These are phyloP conservation scores for Bombus ignitus DNA, from an alignment of 1,140 invertebrate species.

Conservation along the genomic window DNA sequence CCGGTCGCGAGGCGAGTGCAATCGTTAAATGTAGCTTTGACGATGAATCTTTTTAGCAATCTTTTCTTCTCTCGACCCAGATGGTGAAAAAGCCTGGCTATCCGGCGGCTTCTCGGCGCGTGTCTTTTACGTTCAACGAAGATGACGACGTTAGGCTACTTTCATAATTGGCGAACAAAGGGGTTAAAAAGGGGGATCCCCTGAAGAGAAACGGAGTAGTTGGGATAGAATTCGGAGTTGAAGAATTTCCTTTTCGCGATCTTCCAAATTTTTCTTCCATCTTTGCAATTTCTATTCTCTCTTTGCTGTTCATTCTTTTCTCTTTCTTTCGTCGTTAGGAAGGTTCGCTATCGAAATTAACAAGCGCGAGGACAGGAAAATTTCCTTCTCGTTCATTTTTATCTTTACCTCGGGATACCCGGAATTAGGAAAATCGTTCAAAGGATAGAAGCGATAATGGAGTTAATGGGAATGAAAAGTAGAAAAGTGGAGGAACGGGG, in stretches of 20 bases:
- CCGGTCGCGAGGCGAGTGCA: conserved; percentile 57
- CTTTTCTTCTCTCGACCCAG: conserved; percentile 78
- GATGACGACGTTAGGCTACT: conserved; percentile 76
- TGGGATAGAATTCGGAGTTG: neutral
- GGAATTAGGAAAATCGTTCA: conserved; percentile 30
- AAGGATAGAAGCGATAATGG: neutral
- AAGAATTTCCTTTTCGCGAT: conserved; percentile 13
- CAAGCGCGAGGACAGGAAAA: neutral
- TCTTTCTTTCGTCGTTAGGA: neutral
- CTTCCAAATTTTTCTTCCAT: neutral
- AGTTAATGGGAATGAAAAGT: neutral
- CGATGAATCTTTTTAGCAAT: conserved; percentile 81
- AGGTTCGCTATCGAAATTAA: neutral
- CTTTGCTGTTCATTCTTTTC: accelerated
- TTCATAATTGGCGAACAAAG: conserved; percentile 65
- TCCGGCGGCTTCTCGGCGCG: conserved; percentile 73
- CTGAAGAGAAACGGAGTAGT: conserved; percentile 50
- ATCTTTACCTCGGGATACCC: conserved; percentile 12
- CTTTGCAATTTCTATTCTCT: neutral
- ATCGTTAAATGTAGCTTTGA: conserved; percentile 79
- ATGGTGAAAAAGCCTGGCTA: conserved; percentile 77
- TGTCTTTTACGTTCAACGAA: conserved; percentile 77
- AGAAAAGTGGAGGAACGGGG: neutral
- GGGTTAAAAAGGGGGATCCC: conserved; percentile 42
- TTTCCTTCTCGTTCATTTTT: too few relatives aligned